Evolutionary conservation across 2,113 vertebrate species (phyloP).

Genomic region (Zapus hudsonius): DNA sequence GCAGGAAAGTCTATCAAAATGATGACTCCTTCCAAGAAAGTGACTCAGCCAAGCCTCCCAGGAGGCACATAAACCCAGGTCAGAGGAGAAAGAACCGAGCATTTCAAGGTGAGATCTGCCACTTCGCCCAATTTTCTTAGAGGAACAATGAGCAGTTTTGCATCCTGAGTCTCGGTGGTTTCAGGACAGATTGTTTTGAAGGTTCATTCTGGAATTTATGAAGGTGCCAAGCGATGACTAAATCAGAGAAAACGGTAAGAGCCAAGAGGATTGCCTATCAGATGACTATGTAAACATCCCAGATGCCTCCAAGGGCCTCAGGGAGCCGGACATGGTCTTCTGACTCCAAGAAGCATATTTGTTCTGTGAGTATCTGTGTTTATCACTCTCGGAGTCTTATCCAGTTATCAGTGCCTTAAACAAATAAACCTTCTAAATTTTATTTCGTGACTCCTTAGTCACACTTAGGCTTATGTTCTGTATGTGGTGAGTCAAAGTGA

Average conservation of each 20-base stretch:
- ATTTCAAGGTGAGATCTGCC: not conserved
- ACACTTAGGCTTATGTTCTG: conserved; percentile 45
- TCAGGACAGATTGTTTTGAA: conserved; percentile 5
- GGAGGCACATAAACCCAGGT: conserved; percentile 23
- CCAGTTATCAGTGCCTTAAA: conserved; percentile 28
- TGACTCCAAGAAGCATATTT: conserved; percentile 61
- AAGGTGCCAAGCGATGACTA: conserved; percentile 28
- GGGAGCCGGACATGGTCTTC: not conserved
- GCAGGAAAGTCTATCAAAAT: conserved; percentile 57
- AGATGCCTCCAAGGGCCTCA: not conserved
- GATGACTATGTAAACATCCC: conserved; percentile 44
- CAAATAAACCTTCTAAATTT: conserved; percentile 33
- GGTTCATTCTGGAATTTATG: not conserved
- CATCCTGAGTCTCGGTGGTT: conserved; percentile 31
- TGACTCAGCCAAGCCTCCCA: conserved; percentile 64
- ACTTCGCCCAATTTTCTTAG: not conserved
- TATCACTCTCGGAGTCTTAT: conserved; percentile 4
- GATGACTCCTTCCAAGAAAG: conserved; percentile 69
- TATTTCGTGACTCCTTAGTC: conserved; percentile 62
- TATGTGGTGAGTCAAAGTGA: conserved; percentile 51
- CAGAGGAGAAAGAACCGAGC: conserved; percentile 13
- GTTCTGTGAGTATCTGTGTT: conserved; percentile 27
- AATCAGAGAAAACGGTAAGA: conserved; percentile 23
- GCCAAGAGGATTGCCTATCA: not conserved
- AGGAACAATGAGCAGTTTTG: not conserved